Evolutionary conservation across 2,113 vertebrate genomes (phyloP).

Genomic region (Equus quagga): DNA sequence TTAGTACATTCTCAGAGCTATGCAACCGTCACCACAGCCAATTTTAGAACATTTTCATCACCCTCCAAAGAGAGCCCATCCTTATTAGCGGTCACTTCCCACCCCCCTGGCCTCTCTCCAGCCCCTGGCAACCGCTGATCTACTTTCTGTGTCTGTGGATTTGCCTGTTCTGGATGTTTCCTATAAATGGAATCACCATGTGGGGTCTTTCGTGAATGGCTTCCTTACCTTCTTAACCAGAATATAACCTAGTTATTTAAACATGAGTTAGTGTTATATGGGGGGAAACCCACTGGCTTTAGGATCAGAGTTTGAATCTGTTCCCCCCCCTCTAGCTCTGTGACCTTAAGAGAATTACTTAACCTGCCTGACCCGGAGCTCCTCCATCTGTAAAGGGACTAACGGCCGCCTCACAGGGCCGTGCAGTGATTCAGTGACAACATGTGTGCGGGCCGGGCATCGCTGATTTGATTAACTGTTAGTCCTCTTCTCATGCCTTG

Average conservation of each 20-base stretch:
- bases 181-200: not conserved
- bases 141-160: not conserved
- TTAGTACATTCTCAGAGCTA: not conserved
- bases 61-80: not conserved
- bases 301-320: not conserved
- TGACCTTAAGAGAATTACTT: not conserved
- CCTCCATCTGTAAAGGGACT: not conserved
- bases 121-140: not conserved
- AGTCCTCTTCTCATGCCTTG: not conserved
- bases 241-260: not conserved
- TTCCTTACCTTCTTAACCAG: not conserved
- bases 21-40: not conserved
- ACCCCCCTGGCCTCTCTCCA: not conserved
- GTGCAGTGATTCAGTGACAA: not conserved
- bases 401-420: not conserved
- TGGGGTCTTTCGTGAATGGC: not conserved
- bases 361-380: not conserved
- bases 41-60: not conserved
- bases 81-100: not conserved
- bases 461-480: fast-evolving
- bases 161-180: not conserved
- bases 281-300: not conserved
- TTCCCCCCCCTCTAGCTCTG: not conserved
- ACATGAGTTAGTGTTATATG: not conserved
- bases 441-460: fast-evolving